Percentiles rank a stretch among this genome's conserved stretches.
These are phyloP conservation scores for Columba livia DNA, from an alignment of 2,113 vertebrate species.

Conservation along the genomic window DNA sequence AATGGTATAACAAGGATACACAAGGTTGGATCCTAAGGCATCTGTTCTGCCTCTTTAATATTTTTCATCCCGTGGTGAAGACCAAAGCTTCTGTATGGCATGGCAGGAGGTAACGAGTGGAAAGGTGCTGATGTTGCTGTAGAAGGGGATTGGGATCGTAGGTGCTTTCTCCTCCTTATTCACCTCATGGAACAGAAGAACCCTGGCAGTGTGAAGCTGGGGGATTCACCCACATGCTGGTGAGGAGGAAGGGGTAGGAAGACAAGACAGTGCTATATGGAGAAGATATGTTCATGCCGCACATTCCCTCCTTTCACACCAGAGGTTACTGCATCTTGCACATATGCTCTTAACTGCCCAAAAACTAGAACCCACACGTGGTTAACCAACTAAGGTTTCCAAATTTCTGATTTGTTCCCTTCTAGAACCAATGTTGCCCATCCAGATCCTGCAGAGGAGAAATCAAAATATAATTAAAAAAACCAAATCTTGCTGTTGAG, in stretches of 20 bases:
- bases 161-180: neutral
- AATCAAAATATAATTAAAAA: neutral
- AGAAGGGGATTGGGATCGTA: neutral
- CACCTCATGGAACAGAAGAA: neutral
- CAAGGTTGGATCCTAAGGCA: neutral
- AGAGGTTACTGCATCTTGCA: neutral
- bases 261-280: neutral
- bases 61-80: neutral
- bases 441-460: neutral
- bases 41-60: neutral
- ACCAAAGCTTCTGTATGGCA: neutral
- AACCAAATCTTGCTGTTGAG: neutral
- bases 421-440: neutral
- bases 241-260: neutral
- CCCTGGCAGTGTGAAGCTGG: neutral
- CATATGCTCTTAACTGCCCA: neutral
- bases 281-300: neutral
- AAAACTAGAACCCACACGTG: neutral
- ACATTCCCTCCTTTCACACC: neutral
- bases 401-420: neutral
- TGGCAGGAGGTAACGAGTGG: neutral
- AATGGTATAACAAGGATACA: fast-evolving
- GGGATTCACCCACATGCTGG: neutral
- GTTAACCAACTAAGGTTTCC: neutral
- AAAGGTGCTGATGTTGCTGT: neutral